Evolutionary conservation across 2,797 vertebrate species (phyloP).

Genomic region (Acrossocheilus fasciatus): DNA sequence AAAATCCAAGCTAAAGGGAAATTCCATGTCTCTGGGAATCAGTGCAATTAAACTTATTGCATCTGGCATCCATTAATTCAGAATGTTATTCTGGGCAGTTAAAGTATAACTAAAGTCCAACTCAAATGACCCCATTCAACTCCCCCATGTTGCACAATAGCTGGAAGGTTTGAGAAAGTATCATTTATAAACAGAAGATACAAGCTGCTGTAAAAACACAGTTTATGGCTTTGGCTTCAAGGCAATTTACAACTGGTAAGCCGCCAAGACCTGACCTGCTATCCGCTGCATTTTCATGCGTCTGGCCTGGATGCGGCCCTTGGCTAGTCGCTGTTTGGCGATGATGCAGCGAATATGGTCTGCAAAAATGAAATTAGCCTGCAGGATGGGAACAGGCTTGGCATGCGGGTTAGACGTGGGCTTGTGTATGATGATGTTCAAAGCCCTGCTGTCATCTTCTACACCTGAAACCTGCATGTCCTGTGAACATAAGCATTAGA

Average conservation of each 20-base stretch:
- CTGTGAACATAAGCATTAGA: conserved; percentile 68
- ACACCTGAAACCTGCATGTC: conserved; percentile 99
- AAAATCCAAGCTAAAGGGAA: background rate
- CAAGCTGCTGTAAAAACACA: background rate
- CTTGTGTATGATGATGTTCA: conserved; percentile 96
- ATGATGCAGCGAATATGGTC: conserved; percentile 99
- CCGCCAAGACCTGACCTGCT: conserved; percentile 80
- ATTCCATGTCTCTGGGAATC: background rate
- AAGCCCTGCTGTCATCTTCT: conserved; percentile 94
- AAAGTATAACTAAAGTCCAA: conserved; percentile 6
- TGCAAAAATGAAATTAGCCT: conserved; percentile 95
- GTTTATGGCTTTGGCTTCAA: background rate
- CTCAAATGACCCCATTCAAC: background rate
- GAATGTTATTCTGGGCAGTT: background rate
- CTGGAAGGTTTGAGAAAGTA: background rate
- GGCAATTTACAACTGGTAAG: background rate
- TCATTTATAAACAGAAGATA: conserved; percentile 21
- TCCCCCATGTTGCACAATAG: background rate
- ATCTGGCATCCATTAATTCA: background rate
- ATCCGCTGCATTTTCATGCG: conserved; percentile 99
- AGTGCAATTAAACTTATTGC: background rate
- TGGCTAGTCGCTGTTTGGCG: conserved; percentile 95
- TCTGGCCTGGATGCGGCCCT: conserved; percentile 95
- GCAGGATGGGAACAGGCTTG: conserved; percentile 96
- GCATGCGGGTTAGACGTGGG: conserved; percentile 96